Evolutionary conservation across 2,113 vertebrate genomes (phyloP).

Genomic region (Vulpes ferrilata): DNA sequence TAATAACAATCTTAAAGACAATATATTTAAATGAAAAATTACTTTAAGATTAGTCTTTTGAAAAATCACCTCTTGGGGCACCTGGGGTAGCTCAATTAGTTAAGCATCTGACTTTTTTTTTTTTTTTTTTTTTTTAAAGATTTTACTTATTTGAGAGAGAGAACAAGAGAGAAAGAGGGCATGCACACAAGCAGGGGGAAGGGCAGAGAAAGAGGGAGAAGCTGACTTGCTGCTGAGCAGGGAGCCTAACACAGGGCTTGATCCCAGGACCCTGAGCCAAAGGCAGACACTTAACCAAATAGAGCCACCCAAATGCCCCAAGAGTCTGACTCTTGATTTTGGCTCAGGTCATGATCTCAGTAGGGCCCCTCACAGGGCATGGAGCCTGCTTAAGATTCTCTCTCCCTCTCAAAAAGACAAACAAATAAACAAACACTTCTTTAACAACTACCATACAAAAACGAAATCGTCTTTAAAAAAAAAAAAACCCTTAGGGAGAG

Average conservation of each 20-base stretch:
- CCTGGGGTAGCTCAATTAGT: background rate
- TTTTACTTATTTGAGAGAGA: no score
- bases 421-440: background rate
- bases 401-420: no score
- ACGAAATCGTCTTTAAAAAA: background rate
- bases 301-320: background rate
- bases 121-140: background rate
- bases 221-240: background rate
- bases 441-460: slow-evolving; percentile 27
- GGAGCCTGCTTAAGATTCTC: background rate
- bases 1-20: background rate
- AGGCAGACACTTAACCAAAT: background rate
- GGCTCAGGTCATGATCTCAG: background rate
- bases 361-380: background rate
- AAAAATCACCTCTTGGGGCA: background rate
- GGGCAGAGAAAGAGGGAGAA: background rate
- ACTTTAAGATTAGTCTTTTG: background rate
- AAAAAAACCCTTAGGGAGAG: background rate
- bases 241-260: background rate
- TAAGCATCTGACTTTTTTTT: background rate
- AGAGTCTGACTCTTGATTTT: background rate
- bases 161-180: background rate
- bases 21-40: background rate
- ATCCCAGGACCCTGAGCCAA: background rate
- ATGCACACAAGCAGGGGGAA: background rate